Conservation (phyloP, 2,888 invertebrate genomes). For the Neoascia interrupta region DNA sequence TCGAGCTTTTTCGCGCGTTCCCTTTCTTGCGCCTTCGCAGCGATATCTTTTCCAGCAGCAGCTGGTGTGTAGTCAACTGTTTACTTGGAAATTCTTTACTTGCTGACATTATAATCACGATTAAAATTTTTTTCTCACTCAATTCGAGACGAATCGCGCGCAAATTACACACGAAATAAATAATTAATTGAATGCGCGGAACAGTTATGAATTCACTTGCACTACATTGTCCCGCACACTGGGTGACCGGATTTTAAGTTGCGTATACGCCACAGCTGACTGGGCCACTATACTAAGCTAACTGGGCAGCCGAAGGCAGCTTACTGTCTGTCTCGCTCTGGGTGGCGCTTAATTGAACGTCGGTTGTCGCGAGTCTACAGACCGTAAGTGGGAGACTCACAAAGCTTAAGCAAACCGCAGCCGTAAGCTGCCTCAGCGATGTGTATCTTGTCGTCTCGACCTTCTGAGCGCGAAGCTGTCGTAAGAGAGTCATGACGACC, state of each 20-base stretch:
- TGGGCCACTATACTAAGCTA: slow-evolving; percentile 39
- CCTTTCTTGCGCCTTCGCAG: slow-evolving; percentile 58
- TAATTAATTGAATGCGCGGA: neutral
- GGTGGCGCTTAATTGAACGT: slow-evolving; percentile 43
- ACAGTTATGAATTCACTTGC: slow-evolving; percentile 3
- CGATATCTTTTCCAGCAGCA: slow-evolving; percentile 54
- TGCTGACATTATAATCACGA: slow-evolving; percentile 61
- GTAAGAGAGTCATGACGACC: neutral
- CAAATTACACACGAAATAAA: neutral
- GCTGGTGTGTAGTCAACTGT: slow-evolving; percentile 65
- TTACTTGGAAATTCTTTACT: slow-evolving; percentile 50
- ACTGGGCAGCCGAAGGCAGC: slow-evolving; percentile 45
- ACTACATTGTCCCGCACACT: slow-evolving; percentile 30
- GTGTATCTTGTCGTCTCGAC: slow-evolving; percentile 21
- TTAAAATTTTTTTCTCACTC: slow-evolving; percentile 13
- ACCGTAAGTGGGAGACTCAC: slow-evolving; percentile 5
- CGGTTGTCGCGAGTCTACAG: slow-evolving; percentile 23
- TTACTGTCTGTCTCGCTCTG: slow-evolving; percentile 55
- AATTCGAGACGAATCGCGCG: slow-evolving; percentile 14
- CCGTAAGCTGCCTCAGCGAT: neutral
- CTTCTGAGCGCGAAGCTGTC: slow-evolving; percentile 11
- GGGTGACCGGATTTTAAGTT: slow-evolving; percentile 12
- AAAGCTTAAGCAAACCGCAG: slow-evolving; percentile 51
- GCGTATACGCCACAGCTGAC: slow-evolving; percentile 46
- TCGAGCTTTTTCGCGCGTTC: slow-evolving; percentile 64